Conservation (phyloP, 2,797 vertebrate species). For the Pterois miles region DNA sequence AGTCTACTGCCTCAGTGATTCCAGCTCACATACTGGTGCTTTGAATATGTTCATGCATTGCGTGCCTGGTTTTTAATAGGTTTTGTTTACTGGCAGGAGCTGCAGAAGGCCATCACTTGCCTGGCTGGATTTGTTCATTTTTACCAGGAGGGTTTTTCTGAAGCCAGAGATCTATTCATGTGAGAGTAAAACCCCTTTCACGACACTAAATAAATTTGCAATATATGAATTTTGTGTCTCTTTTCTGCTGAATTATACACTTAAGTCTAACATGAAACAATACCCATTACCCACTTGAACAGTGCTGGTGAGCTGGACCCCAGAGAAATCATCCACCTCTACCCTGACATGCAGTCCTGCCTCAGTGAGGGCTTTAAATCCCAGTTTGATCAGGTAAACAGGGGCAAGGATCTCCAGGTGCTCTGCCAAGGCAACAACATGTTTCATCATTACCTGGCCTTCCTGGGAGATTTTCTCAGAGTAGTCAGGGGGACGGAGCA, state of each 20-base stretch:
- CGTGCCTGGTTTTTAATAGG: not conserved
- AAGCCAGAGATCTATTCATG: constrained; percentile 80
- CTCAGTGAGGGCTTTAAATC: constrained; percentile 61
- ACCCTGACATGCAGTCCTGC: constrained; percentile 55
- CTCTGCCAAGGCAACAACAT: constrained; percentile 58
- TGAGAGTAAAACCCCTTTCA: constrained; percentile 54
- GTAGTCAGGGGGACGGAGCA: constrained; percentile 49
- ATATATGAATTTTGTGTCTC: not conserved
- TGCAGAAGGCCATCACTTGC: constrained; percentile 69
- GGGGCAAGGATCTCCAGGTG: constrained; percentile 57
- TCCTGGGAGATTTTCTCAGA: constrained; percentile 72
- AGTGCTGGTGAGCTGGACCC: constrained; percentile 81
- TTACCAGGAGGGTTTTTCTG: constrained; percentile 73
- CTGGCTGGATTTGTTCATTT: constrained; percentile 78
- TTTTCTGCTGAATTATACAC: constrained; percentile 5
- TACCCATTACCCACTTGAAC: constrained; percentile 34
- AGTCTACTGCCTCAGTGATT: constrained; percentile 6
- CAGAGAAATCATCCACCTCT: constrained; percentile 78
- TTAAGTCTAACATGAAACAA: constrained; percentile 29
- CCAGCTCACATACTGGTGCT: not conserved
- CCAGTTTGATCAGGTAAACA: constrained; percentile 49
- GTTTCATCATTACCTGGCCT: constrained; percentile 67
- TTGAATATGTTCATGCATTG: constrained; percentile 14
- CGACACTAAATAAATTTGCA: not conserved
- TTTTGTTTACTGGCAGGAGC: constrained; percentile 54